Conservation (phyloP, 2,113 vertebrate genomes). For the Oceanites oceanicus region DNA sequence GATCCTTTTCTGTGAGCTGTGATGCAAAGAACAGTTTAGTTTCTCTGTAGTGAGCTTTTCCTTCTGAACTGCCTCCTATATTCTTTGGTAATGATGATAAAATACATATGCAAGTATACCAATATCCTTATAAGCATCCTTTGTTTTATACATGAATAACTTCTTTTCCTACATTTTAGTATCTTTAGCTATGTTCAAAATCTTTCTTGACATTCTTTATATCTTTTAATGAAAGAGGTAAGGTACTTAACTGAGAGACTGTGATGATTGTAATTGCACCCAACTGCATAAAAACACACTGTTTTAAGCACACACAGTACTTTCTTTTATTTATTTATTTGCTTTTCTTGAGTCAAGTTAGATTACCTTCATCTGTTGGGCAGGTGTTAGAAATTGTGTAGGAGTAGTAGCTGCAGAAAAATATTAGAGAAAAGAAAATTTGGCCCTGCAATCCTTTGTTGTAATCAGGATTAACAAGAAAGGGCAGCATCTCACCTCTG, state of each 20-base stretch:
- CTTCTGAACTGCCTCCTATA: background rate
- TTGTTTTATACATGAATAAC: background rate
- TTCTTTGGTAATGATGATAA: background rate
- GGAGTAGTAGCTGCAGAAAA: background rate
- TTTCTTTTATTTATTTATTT: background rate
- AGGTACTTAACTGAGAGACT: background rate
- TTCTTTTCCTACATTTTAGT: background rate
- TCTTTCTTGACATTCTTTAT: background rate
- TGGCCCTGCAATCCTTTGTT: background rate
- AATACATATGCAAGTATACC: background rate
- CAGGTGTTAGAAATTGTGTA: background rate
- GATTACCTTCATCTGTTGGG: background rate
- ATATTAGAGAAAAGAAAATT: background rate
- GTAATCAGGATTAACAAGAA: background rate
- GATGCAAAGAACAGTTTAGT: background rate
- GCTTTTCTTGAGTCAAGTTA: background rate
- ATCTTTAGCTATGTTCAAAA: background rate
- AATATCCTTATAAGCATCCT: background rate
- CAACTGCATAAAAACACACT: background rate
- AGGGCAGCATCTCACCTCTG: background rate
- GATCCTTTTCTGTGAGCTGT: background rate
- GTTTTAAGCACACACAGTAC: background rate
- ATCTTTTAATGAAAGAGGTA: background rate
- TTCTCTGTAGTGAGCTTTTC: background rate
- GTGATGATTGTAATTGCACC: background rate